These are phyloP conservation scores for Drosophila prolongata DNA, from an alignment of 2,888 invertebrate species.

Conservation along the genomic window DNA sequence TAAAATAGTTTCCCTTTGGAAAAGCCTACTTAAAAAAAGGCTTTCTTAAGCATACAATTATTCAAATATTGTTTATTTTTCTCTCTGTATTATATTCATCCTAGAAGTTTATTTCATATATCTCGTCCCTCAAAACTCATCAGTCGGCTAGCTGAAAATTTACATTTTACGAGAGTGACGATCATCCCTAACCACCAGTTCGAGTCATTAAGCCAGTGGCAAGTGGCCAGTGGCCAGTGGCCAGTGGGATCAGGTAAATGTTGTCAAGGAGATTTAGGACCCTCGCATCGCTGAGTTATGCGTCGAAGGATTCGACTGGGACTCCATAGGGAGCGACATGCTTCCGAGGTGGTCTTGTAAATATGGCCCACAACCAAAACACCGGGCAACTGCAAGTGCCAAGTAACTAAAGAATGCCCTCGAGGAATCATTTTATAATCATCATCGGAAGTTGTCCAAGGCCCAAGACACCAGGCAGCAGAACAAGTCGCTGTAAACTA, in stretches of 20 bases:
- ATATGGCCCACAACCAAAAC: conserved; percentile 8
- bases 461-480: conserved; percentile 41
- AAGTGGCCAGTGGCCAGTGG: no score
- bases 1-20: no score
- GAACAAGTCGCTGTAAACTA: conserved; percentile 54
- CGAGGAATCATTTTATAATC: conserved; percentile 74
- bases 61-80: not conserved
- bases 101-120: conserved; percentile 14
- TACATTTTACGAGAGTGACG: conserved; percentile 66
- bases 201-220: conserved; percentile 71
- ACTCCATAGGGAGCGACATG: conserved; percentile 10
- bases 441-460: conserved; percentile 69
- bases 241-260: conserved; percentile 26
- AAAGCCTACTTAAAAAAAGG: no score
- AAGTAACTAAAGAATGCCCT: conserved; percentile 62
- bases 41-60: no score
- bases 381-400: conserved; percentile 41
- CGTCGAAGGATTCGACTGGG: conserved; percentile 25
- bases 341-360: conserved; percentile 34
- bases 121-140: conserved; percentile 50
- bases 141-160: conserved; percentile 51
- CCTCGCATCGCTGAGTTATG: conserved; percentile 40
- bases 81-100: conserved; percentile 6
- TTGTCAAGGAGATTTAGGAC: conserved; percentile 53
- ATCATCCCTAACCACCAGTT: conserved; percentile 50